Percentiles rank a stretch among this genome's conserved stretches.
Conservation (phyloP, 1,140 invertebrate genomes). For the Drosophila cardini region DNA sequence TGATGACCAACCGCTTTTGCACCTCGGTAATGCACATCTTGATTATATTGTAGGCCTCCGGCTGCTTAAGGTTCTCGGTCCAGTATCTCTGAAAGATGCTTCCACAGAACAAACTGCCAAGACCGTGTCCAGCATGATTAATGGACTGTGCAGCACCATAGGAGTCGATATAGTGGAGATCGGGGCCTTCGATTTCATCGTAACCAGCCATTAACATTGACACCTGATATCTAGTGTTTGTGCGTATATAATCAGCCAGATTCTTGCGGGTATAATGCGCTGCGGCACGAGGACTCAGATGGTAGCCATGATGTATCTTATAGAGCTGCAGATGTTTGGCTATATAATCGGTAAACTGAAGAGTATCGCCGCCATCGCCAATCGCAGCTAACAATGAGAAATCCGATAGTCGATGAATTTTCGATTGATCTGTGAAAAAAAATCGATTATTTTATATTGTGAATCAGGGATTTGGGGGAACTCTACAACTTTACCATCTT, state of each 20-base stretch:
- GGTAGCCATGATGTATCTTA: constrained; percentile 99
- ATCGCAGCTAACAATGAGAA: constrained; percentile 95
- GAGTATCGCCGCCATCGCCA: constrained; percentile 98
- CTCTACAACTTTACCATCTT: constrained; percentile 89
- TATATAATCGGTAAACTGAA: constrained; percentile 99
- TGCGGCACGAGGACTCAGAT: constrained; percentile 95
- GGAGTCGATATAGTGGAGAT: constrained; percentile 95
- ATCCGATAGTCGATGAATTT: constrained; percentile 95
- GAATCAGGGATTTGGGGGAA: not conserved
- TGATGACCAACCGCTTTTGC: constrained; percentile 95
- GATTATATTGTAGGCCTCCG: constrained; percentile 93
- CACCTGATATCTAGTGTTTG: constrained; percentile 88
- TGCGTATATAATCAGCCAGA: constrained; percentile 96
- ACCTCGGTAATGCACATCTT: constrained; percentile 95
- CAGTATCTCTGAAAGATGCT: constrained; percentile 96
- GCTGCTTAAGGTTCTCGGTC: constrained; percentile 90
- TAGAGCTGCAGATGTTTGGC: constrained; percentile 98
- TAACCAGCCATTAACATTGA: constrained; percentile 85
- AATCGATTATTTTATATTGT: not conserved
- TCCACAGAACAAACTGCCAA: constrained; percentile 96
- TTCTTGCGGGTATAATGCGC: constrained; percentile 96
- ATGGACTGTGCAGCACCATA: constrained; percentile 92
- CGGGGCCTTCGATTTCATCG: constrained; percentile 90
- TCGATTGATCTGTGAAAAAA: constrained; percentile 93
- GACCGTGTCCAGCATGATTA: constrained; percentile 97